Conservation (phyloP, 2,797 vertebrate species). For the Hephaestus fuliginosus region DNA sequence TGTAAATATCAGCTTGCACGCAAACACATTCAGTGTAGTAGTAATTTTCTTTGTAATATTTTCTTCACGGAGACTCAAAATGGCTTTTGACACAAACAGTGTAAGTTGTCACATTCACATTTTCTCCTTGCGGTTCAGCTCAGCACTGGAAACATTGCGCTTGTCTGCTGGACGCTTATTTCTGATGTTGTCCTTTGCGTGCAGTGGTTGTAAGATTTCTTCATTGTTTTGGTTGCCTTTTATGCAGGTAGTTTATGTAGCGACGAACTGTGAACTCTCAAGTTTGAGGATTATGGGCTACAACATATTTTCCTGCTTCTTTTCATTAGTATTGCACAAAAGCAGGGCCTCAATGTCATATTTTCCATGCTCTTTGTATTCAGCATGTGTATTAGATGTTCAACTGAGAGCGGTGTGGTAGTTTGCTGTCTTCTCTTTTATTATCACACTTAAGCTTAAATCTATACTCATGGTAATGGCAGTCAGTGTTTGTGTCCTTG, state of each 20-base stretch:
- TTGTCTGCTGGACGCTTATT: background rate
- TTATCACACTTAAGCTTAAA: background rate
- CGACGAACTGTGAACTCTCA: background rate
- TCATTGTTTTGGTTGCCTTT: background rate
- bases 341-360: background rate
- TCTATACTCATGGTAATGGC: background rate
- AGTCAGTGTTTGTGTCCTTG: background rate
- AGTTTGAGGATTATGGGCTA: background rate
- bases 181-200: background rate
- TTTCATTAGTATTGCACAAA: background rate
- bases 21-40: slow-evolving; percentile 5
- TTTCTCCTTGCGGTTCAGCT: background rate
- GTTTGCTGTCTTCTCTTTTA: background rate
- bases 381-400: background rate
- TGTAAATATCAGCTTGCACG: slow-evolving; percentile 23
- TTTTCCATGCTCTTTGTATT: background rate
- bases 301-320: background rate
- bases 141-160: background rate
- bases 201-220: background rate
- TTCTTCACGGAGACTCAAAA: background rate
- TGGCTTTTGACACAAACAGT: background rate
- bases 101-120: background rate
- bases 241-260: background rate
- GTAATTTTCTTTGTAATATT: background rate
- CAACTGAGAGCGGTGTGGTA: background rate